These are phyloP conservation scores for Phylloscopus whistleri DNA, from an alignment of 2,113 vertebrate genomes.

Conservation along the genomic window DNA sequence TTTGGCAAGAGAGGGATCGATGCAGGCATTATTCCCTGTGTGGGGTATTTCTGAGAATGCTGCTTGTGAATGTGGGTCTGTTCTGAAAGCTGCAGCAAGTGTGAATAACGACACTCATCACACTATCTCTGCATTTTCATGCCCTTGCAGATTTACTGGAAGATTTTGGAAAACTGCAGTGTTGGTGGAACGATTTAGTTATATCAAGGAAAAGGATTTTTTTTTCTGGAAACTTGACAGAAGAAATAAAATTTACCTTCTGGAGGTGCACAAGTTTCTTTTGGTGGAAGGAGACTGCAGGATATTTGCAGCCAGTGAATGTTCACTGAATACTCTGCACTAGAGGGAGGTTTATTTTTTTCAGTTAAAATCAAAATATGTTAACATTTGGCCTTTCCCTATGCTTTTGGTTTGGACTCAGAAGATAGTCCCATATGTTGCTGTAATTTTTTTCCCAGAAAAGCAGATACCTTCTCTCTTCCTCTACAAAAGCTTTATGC, in stretches of 20 bases:
- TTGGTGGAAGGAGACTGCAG: background rate
- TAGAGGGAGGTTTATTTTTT: background rate
- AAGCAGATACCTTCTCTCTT: background rate
- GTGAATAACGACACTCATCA: background rate
- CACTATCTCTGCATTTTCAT: background rate
- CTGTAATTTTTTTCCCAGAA: background rate
- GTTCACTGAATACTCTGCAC: background rate
- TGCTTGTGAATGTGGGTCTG: background rate
- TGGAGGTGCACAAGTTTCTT: background rate
- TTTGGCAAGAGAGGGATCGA: background rate
- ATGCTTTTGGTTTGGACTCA: background rate
- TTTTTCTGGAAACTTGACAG: background rate
- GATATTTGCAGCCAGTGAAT: background rate
- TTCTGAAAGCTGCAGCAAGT: background rate
- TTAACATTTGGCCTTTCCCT: background rate
- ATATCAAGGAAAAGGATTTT: slow-evolving; percentile 27
- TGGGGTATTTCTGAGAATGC: background rate
- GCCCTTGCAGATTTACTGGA: slow-evolving; percentile 15
- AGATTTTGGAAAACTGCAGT: slow-evolving; percentile 25
- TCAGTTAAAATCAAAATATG: background rate
- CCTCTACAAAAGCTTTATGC: slow-evolving; percentile 24
- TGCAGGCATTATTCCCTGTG: background rate
- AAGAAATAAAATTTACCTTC: background rate
- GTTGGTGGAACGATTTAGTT: slow-evolving; percentile 14
- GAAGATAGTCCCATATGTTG: background rate